Evolutionary conservation across 2,797 vertebrate genomes (phyloP), one percentile per base, ranked within the genome.

Genomic region (Limosa lapponica): DNA sequence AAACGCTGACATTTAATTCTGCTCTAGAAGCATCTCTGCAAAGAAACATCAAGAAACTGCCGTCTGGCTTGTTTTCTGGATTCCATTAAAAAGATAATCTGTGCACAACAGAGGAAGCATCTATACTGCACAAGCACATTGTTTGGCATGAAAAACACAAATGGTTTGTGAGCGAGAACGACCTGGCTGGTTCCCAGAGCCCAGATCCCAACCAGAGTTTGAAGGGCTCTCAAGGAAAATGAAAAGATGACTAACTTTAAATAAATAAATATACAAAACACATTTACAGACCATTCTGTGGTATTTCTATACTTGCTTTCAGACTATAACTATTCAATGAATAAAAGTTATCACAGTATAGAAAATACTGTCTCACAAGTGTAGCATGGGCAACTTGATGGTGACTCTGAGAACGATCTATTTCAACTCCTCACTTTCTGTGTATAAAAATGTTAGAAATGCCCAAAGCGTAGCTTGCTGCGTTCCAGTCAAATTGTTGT

Each of bases 401-500:
- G 61, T 65, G 34, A 74, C 79, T 84, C 62, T 19, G 13, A 77
- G 89, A 94, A 88, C 3, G 0, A 91, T 82, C 74, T 39, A 74
- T 91, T 87, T 92, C 79, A 78, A 13, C 58, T 82, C 67, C 28
- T 78, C 66, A 72, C 66, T 82, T 71, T 30, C 43, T 55, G 79
- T 72, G 69, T 34, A 58, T 23, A 58, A 87, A 94, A 87, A 73
- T 75, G 44, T 67, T 90, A 88, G 93, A 97, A 97, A 96, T 90
- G 95, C 89, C 95, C 54, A 18, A 69, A 95, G 87, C 89, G 92
- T 46, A 91, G 73, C 91, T 96, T 97, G 96, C 93, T 87, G 77
- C 80, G 91, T 95, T 97, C 96, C 91, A 96, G 94, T 97, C 87
- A 82, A 97, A 96, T 84, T 97, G 94, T 95, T 98, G 97, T 96